Base-by-base conservation (phyloP, 2,888 invertebrate species). In the Cataglyphis rosenhaueri region DNA sequence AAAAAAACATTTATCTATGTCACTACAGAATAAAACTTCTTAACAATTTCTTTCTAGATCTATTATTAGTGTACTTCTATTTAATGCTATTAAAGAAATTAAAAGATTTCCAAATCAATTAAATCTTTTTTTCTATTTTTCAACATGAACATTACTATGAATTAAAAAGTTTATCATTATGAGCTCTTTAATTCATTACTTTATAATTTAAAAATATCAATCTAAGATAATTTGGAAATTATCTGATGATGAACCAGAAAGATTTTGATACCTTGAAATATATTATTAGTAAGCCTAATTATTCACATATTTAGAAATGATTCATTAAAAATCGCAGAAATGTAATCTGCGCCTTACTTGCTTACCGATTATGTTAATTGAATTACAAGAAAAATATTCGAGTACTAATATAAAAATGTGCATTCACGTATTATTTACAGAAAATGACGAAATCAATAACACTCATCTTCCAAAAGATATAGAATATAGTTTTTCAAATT, bases 181-280 rank as follows among this genome's bases (percentile, higher is more conserved):
- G 0, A 65, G 18, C 41, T 44, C 25, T 70, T 3, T 48, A 29
- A 52, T 8, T 48, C 52, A 48, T 52, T 48, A 32, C 4, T 68
- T 15, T 8, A 25, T 41, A 32, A 52, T 52, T n/a, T 70, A 4
- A 70, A 70, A 70, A 70, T 32, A 52, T 70, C 9, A 66, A 18
- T 66, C 25, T 66, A 44, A 25, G 15, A 44, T 12, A 41, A 66
- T 29, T 32, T 52, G n/a, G 9, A 29, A 70, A 35, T 52, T n/a
- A 38, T 10, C 12, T 12, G 12, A 44, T 41, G 9, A 41, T 44
- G 12, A 44, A 44, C 87, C 85, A 87, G 88, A 87, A 87, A 86
- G 84, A 91, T 87, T 91, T 90, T 89, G 85, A 68, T 92, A 92
- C 91, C 89, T 89, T 91, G 91, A 86, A 84, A 74, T 78, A 18